Evolutionary conservation across 1,140 invertebrate genomes (phyloP), one percentile per base, ranked within the genome.

Genomic region (Carposina sasakii): DNA sequence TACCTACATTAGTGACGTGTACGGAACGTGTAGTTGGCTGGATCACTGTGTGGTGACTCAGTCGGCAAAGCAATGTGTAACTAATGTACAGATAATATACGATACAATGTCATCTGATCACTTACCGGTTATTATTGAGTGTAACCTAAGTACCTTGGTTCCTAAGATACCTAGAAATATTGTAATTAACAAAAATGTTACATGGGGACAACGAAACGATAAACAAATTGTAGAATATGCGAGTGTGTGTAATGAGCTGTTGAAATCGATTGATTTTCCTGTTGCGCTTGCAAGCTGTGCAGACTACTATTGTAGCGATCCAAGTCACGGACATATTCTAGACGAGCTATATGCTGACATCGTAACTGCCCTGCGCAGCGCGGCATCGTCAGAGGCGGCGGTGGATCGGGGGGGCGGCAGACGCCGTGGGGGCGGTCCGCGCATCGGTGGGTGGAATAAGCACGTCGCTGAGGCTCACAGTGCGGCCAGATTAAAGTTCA

Each of bases 241-340:
- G 1, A 9, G 28, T 13, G 15, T 17, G 4, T 42, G 40, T 42
- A 42, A 42, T 28, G 22, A 26, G 15, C 24, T 15, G 15, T 16
- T 42, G 5, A 42, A 16, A 42, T 4, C 15, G 17, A 26, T 42
- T 26, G 40, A 42, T 28, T 42, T 42, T 24, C 40, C 40, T n/a
- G 4, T 1, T 42, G 23, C 8, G n/a, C 28, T 42, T 5, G n/a
- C 9, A 10, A 3, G 19, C 9, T 42, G 40, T 42, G 22, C 22
- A 15, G 24, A 42, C n/a, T n/a, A n/a, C 12, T 28, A 6, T 12
- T 28, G 24, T 28, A 28, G 12, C 24, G 12, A 6, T 28, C 12
- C 12, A 28, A 12, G 12, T 6, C 24, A 28, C 12, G 12, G 24
- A 12, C 12, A 6, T 6, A 28, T 28, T 28, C 6, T 28, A 6